Percentiles rank a stretch among this genome's conserved stretches.
phyloP scores from a whole-genome alignment of 2,797 vertebrate genomes.

The Discoglossus pictus region DNA sequence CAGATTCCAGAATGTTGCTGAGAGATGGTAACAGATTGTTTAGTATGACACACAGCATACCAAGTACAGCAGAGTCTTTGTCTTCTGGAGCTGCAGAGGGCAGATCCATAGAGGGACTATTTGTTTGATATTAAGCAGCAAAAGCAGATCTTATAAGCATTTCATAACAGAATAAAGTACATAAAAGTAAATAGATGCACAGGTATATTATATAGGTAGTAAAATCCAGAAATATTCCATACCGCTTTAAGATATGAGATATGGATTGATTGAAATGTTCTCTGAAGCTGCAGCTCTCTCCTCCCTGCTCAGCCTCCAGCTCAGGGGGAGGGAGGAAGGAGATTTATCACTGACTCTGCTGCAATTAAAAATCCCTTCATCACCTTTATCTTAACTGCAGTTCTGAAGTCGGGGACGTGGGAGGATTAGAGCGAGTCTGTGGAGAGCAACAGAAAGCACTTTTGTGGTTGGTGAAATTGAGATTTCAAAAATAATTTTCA shows the following conservation, averaged over 20 bases:
- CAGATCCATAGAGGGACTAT: too few relatives aligned
- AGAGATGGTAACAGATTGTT: too few relatives aligned
- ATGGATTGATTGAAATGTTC: slow-evolving; percentile 27
- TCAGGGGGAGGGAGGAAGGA: not conserved
- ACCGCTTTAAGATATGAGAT: slow-evolving; percentile 23
- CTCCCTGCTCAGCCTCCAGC: not conserved
- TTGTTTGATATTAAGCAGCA: too few relatives aligned
- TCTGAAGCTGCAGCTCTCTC: slow-evolving; percentile 9
- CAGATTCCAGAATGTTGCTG: too few relatives aligned
- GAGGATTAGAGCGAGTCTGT: slow-evolving; percentile 27
- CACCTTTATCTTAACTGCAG: slow-evolving; percentile 43
- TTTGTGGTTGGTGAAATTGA: slow-evolving; percentile 18
- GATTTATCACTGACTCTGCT: slow-evolving; percentile 31
- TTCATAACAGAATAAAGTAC: too few relatives aligned
- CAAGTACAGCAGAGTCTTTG: too few relatives aligned
- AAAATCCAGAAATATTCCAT: too few relatives aligned
- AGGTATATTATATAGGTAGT: too few relatives aligned
- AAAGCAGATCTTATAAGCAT: too few relatives aligned
- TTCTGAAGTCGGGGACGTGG: slow-evolving; percentile 14
- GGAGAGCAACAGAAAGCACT: slow-evolving; percentile 23
- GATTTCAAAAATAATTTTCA: slow-evolving; percentile 24
- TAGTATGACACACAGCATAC: too few relatives aligned
- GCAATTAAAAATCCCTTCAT: slow-evolving; percentile 40
- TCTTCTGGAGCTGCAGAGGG: too few relatives aligned
- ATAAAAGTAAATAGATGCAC: too few relatives aligned